Base-by-base conservation (phyloP, 2,888 invertebrate species). In the Pristionchus arcanus region DNA sequence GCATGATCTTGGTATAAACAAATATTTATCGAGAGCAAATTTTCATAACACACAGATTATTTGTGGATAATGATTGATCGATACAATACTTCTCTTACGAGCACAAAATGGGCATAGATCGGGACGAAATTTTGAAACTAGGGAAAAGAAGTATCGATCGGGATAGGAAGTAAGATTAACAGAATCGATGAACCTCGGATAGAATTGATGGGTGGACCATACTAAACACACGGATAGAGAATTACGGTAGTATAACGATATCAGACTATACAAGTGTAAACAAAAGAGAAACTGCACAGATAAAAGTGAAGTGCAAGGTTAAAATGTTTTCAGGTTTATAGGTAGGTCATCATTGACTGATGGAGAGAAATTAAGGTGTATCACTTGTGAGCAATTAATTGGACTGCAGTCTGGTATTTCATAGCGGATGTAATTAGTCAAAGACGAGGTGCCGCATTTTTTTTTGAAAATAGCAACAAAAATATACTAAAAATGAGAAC, bases 1-100 rank as follows among this genome's bases (percentile, higher is more conserved):
- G 34, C 59, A 59, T 59, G 37, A 34, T 85, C 19, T 59, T 59
- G 19, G 55, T 49, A 85, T 85, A 85, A 85, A 85, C 84, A 85
- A 85, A 85, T 85, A 85, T 85, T 85, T 85, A 85, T 85, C 84
- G 84, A 34, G 21, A 49, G 49, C 34, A 19, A 85, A 85, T 28
- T 55, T 85, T 25, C 55, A 85, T 55, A 83, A 83, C 55, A 85
- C 59, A 59, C 55, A 55, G 53, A 28, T 55, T 84, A 84, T 84
- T 31, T 34, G 34, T 85, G 84, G 83, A 28, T 4, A 74, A 74
- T 37, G 37, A 71, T 28, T 15, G 81, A 81, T n/a, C 81, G 71
- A 71, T 71, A 71, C 71, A 71, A 71, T n/a, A 71, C 31, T 71
- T 71, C 71, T 71, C n/a, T 31, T 31, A 19, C 19, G 34, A 34